phyloP scores from a whole-genome alignment of 2,113 vertebrate species.

The Saguinus imperator region DNA sequence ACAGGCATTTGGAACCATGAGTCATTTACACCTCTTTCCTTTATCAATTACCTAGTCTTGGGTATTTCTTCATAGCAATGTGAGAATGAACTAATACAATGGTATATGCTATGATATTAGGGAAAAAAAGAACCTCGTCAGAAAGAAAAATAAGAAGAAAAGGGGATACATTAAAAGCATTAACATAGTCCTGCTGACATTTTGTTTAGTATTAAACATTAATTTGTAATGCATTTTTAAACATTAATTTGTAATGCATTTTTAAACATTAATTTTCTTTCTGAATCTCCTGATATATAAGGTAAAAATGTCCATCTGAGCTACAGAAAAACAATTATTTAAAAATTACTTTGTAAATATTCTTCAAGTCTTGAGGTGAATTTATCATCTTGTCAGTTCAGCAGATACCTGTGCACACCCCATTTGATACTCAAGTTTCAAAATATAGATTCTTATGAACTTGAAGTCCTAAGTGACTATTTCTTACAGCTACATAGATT shows the following conservation, averaged over 20 bases:
- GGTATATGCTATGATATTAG: background rate
- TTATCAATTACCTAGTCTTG: no score
- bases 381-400: background rate
- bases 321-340: background rate
- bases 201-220: background rate
- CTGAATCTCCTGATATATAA: background rate
- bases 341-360: background rate
- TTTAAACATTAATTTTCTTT: background rate
- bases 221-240: background rate
- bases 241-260: background rate
- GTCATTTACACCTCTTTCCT: no score
- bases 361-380: background rate
- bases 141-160: background rate
- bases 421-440: background rate
- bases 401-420: background rate
- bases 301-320: background rate
- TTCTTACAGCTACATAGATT: no score
- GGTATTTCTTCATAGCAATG: no score
- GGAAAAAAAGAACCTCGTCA: background rate
- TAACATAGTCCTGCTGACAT: background rate
- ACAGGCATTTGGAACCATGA: no score
- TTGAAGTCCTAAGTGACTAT: background rate
- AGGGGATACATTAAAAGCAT: background rate
- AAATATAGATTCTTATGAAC: conserved; percentile 9
- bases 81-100: no score